Base-by-base conservation (phyloP, 2,113 vertebrate genomes). In the Edolisoma coerulescens region DNA sequence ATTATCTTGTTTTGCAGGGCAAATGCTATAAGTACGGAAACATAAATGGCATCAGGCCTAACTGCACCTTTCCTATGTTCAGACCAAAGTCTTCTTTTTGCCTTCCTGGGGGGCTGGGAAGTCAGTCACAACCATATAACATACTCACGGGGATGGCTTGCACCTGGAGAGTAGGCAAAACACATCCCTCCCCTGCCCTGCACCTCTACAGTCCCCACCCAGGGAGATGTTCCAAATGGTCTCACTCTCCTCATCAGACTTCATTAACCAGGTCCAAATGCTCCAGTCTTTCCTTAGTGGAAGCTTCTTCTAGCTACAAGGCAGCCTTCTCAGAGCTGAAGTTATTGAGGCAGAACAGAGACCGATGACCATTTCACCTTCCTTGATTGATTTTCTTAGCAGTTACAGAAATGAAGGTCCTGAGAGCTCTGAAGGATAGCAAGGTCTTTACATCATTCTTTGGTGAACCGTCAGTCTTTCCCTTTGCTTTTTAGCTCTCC, bases 401-500 rank as follows among this genome's bases (percentile, higher is more conserved):
- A 47, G 67, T 89, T 85, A 77, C n/a, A 88, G 57, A 93, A 88
- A 83, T 80, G 63, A 79, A 83, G 60, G 63, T 74, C 56, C 42
- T 94, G 59, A 90, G 80, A 88, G 33, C 60, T 88, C 82, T 77
- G 79, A 91, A 88, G 94, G 64, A 59, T 63, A 32, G 30, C 35
- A 41, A 80, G 39, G 33, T 88, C 89, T 88, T 94, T 86, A 78
- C 32, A 84, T 63, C 35, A 67, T 63, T 84, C 88, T 86, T 74
- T 0, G 1, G 64, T n/a, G 77, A 78, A 67, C 30, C 4, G 4
- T 52, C 75, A 79, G 57, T 61, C 42, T 84, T 92, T 57, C 54
- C 53, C 21, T 88, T 93, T 83, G 78, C 63, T 90, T 90, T 42
- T 94, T 88, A 94, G n/a, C 39, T 84, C 71, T 80, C 42, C 45